Evolutionary conservation across 2,797 vertebrate genomes (phyloP), one percentile per base, ranked within the genome.

Genomic region (Lacerta agilis): DNA sequence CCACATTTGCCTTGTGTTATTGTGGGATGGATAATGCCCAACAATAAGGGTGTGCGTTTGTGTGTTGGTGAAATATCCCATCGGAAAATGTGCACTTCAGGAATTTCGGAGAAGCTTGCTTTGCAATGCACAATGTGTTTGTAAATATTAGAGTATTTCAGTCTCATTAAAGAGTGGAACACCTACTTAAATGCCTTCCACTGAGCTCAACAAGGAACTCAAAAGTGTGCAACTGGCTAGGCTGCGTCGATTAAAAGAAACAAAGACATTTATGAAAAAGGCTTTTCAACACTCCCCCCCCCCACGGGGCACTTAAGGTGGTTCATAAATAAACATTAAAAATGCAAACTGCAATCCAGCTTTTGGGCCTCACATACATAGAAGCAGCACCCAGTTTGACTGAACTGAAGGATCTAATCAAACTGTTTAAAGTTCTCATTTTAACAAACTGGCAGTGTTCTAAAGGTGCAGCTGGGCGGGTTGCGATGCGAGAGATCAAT

Each of bases 21-120:
- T 94, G 91, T 76, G 90, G 93, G 81, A 69, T 90, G 90, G 90
- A 94, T 96, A 95, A 92, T 93, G 92, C 29, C 72, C 92, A 91
- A 95, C 89, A 95, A 94, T 87, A 90, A 77, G 78, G 81, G 71
- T 6, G 33, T 55, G 49, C 13, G 49, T 49, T 10, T 55, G 49
- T 55, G 45, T 45, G 45, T 49, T 55, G 72, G 72, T 72, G 79
- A n/a, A 55, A 90, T 96, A 93, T 94, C 81, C 91, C 89, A 83
- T 79, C 91, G 80, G 92, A 92, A 95, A 94, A 94, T 93, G 91
- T 95, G 94, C 94, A 90, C 87, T 86, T 94, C 91, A 94, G 17
- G 43, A 88, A 76, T 95, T 96, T 69, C 1, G 93, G 93, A 84
- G 94, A 64, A 91, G 89, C 90, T 94, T 94, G 90, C 92, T 95